Conservation (phyloP, 2,797 vertebrate species). For the Halcyon badia region DNA sequence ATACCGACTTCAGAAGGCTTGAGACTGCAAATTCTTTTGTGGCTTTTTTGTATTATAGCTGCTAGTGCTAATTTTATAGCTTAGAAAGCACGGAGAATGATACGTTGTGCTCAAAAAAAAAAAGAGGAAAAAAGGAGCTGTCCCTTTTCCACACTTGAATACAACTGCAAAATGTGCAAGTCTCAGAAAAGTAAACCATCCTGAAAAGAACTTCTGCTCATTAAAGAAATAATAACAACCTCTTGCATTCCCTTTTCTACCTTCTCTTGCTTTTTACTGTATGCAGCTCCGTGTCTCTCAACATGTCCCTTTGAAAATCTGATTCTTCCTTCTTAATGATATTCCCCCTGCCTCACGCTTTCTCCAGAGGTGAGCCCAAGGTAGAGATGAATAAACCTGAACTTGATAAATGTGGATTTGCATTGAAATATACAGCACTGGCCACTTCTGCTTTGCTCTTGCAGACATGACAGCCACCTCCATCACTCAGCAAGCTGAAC, state of each 20-base stretch:
- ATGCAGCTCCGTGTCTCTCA: neutral
- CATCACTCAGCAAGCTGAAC: neutral
- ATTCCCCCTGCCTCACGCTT: neutral
- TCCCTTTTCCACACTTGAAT: slow-evolving; percentile 3
- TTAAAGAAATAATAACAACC: neutral
- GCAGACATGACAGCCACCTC: neutral
- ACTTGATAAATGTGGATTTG: neutral
- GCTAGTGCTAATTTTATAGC: slow-evolving; percentile 32
- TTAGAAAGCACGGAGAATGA: neutral
- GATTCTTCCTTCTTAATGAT: neutral
- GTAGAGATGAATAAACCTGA: neutral
- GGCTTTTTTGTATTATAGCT: neutral
- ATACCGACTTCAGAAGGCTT: neutral
- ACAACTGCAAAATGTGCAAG: neutral
- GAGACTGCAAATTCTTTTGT: neutral
- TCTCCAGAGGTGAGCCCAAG: neutral
- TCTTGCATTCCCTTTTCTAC: neutral
- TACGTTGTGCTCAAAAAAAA: neutral
- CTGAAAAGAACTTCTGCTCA: neutral
- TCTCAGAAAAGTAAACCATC: slow-evolving; percentile 1
- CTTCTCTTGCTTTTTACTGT: neutral
- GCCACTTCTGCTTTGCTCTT: neutral
- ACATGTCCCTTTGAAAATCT: neutral
- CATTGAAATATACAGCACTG: neutral
- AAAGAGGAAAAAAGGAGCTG: neutral